These are phyloP conservation scores for Loripinus fragilis DNA, from an alignment of 2,888 invertebrate species.

Conservation along the genomic window DNA sequence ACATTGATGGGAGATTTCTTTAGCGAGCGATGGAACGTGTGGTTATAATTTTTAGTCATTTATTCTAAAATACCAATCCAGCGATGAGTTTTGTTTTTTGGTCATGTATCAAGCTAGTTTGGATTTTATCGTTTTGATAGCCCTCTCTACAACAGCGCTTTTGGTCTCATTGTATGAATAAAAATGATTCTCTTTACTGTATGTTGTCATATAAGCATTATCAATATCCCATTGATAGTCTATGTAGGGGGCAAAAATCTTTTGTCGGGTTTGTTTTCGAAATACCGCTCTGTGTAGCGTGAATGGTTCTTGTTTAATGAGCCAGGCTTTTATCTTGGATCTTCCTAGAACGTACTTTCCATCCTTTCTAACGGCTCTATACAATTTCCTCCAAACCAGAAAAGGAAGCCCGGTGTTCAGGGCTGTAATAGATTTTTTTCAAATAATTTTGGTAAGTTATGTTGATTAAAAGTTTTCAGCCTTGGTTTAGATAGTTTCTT, in stretches of 20 bases:
- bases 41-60: not conserved
- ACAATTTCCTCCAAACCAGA: not conserved
- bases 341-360: not conserved
- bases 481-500: too few species aligned
- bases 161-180: not conserved
- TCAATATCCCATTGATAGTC: constrained; percentile 11
- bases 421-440: not conserved
- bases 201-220: not conserved
- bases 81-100: not conserved
- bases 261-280: not conserved
- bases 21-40: constrained; percentile 6
- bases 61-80: constrained; percentile 1
- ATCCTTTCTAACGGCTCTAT: not conserved
- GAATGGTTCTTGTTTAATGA: not conserved
- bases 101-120: not conserved
- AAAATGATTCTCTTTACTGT: not conserved
- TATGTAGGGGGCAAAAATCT: not conserved
- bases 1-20: too few species aligned
- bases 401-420: not conserved
- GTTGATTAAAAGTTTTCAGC: not conserved
- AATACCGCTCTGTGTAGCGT: not conserved
- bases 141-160: not conserved
- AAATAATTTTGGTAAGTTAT: not conserved
- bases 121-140: not conserved
- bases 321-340: not conserved